Evolutionary conservation across 1,140 invertebrate genomes (phyloP).

Genomic region (Bombus fervidus): DNA sequence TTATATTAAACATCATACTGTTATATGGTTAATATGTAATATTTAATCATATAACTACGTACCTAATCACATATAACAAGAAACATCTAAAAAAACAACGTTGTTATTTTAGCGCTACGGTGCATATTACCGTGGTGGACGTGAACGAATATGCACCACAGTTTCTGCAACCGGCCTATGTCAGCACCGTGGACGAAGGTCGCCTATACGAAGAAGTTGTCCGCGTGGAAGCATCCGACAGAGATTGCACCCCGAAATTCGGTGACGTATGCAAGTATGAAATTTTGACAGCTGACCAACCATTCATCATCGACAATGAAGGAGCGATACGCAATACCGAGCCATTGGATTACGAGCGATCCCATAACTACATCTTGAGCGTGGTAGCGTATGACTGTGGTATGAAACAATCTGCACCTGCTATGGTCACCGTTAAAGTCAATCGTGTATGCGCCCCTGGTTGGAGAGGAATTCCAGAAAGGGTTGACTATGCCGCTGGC

Average conservation of each 20-base stretch:
- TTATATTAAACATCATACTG: background rate
- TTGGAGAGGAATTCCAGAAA: conserved; percentile 90
- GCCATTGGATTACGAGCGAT: conserved; percentile 93
- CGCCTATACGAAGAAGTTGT: conserved; percentile 94
- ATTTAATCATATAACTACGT: background rate
- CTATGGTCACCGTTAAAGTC: conserved; percentile 97
- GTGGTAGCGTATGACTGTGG: conserved; percentile 98
- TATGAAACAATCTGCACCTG: conserved; percentile 93
- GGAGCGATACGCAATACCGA: conserved; percentile 96
- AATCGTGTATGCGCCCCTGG: conserved; percentile 84
- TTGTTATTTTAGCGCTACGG: conserved; percentile 89
- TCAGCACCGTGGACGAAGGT: conserved; percentile 95
- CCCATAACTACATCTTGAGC: conserved; percentile 97
- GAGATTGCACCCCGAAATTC: conserved; percentile 95
- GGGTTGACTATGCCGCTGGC: conserved; percentile 95
- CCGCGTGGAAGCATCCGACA: conserved; percentile 93
- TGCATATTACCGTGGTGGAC: conserved; percentile 97
- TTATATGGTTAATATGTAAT: conserved; percentile 14
- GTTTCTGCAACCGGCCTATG: conserved; percentile 94
- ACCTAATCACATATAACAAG: no score
- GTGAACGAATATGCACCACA: conserved; percentile 97
- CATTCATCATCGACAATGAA: conserved; percentile 96
- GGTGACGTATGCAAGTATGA: conserved; percentile 98
- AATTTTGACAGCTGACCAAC: conserved; percentile 93
- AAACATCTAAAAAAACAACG: background rate